phyloP scores from a whole-genome alignment of 2,113 vertebrate species.

The Calyptomena viridis region DNA sequence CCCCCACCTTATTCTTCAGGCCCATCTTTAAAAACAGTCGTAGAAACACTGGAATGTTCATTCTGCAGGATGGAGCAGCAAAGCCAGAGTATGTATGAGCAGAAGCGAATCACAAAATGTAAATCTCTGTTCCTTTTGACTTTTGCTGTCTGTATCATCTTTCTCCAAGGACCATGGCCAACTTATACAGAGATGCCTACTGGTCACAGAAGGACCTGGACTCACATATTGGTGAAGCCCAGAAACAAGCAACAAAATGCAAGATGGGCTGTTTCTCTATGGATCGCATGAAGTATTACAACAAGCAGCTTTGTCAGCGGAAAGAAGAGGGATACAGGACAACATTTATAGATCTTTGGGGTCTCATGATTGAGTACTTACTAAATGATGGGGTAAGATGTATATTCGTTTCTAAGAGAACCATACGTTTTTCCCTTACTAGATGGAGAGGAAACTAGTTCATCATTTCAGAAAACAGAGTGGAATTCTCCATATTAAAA shows the following conservation, averaged over 20 bases:
- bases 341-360: conserved; percentile 84
- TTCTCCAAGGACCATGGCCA: conserved; percentile 79
- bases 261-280: conserved; percentile 67
- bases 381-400: conserved; percentile 79
- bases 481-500: not conserved
- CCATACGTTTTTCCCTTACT: not conserved
- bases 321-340: conserved; percentile 77
- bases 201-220: conserved; percentile 84
- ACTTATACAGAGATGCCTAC: conserved; percentile 78
- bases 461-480: not conserved
- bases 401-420: not conserved
- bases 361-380: conserved; percentile 79
- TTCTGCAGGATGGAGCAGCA: not conserved
- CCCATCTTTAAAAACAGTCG: not conserved
- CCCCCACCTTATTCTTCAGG: not conserved
- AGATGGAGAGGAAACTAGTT: not conserved
- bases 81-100: not conserved
- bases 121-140: not conserved
- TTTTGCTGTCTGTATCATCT: not conserved
- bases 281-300: conserved; percentile 76
- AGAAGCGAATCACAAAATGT: not conserved
- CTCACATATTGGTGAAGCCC: conserved; percentile 65
- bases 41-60: not conserved
- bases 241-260: conserved; percentile 76
- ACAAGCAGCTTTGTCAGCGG: conserved; percentile 71